Evolutionary conservation across 2,113 vertebrate genomes (phyloP).

Genomic region (Tor tambroides): DNA sequence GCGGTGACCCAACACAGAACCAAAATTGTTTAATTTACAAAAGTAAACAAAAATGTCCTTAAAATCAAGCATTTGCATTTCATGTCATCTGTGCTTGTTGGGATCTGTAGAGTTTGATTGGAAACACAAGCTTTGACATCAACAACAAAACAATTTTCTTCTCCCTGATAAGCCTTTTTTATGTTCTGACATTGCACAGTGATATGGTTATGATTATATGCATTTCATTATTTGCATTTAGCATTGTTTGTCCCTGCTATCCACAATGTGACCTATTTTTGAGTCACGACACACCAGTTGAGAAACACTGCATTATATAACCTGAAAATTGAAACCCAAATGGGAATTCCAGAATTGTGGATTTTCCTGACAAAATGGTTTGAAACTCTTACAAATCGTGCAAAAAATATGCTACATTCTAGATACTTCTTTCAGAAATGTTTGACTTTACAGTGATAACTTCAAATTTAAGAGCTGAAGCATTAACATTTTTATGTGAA

Average conservation of each 20-base stretch:
- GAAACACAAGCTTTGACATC: not conserved
- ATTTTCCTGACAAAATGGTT: not conserved
- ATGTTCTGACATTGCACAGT: not conserved
- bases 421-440: not conserved
- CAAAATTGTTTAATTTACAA: not conserved
- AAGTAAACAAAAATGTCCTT: not conserved
- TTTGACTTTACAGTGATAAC: not conserved
- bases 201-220: not conserved
- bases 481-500: slow-evolving; percentile 59
- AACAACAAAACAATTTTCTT: not conserved
- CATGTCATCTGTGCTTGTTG: not conserved
- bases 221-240: not conserved
- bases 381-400: not conserved
- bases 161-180: not conserved
- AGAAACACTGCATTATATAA: not conserved
- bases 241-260: not conserved
- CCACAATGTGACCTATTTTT: not conserved
- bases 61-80: not conserved
- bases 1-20: not conserved
- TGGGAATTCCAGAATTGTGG: not conserved
- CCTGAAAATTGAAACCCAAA: not conserved
- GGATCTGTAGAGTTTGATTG: not conserved
- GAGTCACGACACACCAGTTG: not conserved
- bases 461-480: slow-evolving; percentile 50
- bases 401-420: not conserved